Base-by-base conservation (phyloP, 2,797 vertebrate genomes). In the Psittacula derbiana region DNA sequence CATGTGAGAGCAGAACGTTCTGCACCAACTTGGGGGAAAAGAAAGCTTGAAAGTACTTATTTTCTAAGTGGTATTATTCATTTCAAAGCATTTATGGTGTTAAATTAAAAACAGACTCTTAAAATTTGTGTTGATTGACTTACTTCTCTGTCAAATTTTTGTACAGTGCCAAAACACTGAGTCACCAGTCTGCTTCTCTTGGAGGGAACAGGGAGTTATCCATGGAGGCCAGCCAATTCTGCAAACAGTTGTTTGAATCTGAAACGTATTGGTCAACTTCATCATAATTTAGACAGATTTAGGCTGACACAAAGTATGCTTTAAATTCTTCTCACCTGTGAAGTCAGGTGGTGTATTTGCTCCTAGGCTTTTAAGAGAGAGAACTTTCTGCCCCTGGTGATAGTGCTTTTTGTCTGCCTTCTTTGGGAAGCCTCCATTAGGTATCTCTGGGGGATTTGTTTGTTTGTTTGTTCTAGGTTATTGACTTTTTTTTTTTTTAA, bases 71-170 rank as follows among this genome's bases (percentile, higher is more conserved):
- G 24, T 55, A 14, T 62, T 70, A 55, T 9, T 87, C 1, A 41
- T 86, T 88, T 93, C 53, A 79, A 27, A 86, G 73, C 19, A 92
- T 44, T 90, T 94, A 47, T 0, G 3, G 27, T 16, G 13, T 65
- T 69, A 80, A 83, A 83, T 90, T 86, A 80, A 92, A 91, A 86
- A 4, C 85, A 74, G 65, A 61, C 44, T 74, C 75, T 84, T 92
- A 88, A 91, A 74, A 49, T 69, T 31, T 66, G 25, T 86, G 65
- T 86, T 90, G 90, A 92, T 72, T 65, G 93, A 94, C 90, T 93
- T 15, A 89, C 8, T 78, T 71, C 67, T 93, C 73, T 86, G 55
- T 60, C 60, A 73, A 41, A 55, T 62, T 73, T 75, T 79, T 79
- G 23, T 55, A 14, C 24, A 40, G 60, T 0, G 28, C 91, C 86